phyloP scores from a whole-genome alignment of 2,888 invertebrate genomes.

The Proisotoma minuta region DNA sequence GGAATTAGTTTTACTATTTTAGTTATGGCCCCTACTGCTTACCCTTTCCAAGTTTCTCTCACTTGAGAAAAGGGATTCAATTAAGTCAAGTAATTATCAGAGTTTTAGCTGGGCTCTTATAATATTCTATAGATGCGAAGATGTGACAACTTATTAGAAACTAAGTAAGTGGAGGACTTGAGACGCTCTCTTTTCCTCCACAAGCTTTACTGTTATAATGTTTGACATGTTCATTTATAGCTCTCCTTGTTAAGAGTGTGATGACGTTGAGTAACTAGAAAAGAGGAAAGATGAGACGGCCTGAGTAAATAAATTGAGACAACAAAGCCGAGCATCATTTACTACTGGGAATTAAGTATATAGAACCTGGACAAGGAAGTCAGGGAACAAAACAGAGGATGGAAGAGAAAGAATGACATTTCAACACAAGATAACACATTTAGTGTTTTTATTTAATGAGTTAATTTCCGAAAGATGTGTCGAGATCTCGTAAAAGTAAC shows the following conservation, averaged over 20 bases:
- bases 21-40: not conserved
- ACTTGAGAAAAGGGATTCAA: slow-evolving; percentile 4
- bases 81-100: slow-evolving; percentile 14
- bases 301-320: slow-evolving; percentile 4
- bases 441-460: slow-evolving; percentile 15
- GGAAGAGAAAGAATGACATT: not conserved
- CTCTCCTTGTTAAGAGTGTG: not conserved
- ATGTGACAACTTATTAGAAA: slow-evolving; percentile 7
- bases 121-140: no score
- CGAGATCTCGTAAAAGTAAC: slow-evolving; percentile 1
- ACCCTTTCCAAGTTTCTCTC: not conserved
- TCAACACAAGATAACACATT: slow-evolving; percentile 1
- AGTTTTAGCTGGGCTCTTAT: not conserved
- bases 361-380: not conserved
- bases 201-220: not conserved
- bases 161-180: not conserved
- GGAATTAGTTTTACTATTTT: no score
- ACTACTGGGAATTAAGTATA: not conserved
- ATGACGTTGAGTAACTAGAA: not conserved
- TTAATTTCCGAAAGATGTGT: slow-evolving; percentile 14
- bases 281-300: slow-evolving; percentile 4
- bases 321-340: not conserved
- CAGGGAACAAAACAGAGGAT: not conserved
- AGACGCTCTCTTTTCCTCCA: not conserved
- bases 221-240: not conserved